These are phyloP conservation scores for Synergus gifuensis DNA, from an alignment of 2,888 invertebrate species.

Conservation along the genomic window DNA sequence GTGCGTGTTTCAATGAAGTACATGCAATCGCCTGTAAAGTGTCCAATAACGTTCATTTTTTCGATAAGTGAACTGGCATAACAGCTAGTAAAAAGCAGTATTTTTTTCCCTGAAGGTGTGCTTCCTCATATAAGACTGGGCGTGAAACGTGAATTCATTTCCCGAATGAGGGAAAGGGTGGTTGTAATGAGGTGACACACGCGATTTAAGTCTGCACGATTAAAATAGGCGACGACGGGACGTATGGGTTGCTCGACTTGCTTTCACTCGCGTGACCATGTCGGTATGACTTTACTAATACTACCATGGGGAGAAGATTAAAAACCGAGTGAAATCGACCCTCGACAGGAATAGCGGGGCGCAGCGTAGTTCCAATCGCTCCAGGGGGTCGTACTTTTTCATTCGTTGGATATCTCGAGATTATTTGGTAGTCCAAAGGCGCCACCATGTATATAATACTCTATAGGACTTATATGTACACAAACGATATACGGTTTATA, in stretches of 20 bases:
- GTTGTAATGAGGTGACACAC: slow-evolving; percentile 62
- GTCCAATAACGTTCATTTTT: slow-evolving; percentile 24
- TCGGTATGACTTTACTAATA: slow-evolving; percentile 24
- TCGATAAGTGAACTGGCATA: slow-evolving; percentile 40
- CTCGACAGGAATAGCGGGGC: background rate
- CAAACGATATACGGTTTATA: background rate
- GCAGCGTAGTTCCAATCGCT: slow-evolving; percentile 22
- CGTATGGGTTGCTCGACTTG: slow-evolving; percentile 28
- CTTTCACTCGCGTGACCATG: slow-evolving; percentile 60
- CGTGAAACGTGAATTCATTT: slow-evolving; percentile 65
- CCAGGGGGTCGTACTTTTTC: slow-evolving; percentile 29
- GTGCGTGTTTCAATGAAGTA: slow-evolving; percentile 29
- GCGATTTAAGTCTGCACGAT: slow-evolving; percentile 66
- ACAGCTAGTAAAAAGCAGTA: slow-evolving; percentile 23
- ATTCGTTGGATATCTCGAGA: slow-evolving; percentile 29
- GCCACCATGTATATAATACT: background rate
- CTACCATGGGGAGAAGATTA: slow-evolving; percentile 24
- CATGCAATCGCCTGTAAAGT: slow-evolving; percentile 37
- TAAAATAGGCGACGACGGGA: slow-evolving; percentile 64
- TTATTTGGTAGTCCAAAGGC: slow-evolving; percentile 33
- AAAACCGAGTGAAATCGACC: slow-evolving; percentile 40
- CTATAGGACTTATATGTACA: slow-evolving; percentile 13
- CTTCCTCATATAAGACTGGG: slow-evolving; percentile 13
- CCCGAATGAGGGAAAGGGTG: slow-evolving; percentile 59
- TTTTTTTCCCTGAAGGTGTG: slow-evolving; percentile 33